Conservation (phyloP, 2,113 vertebrate species). For the Periophthalmus modestus region DNA sequence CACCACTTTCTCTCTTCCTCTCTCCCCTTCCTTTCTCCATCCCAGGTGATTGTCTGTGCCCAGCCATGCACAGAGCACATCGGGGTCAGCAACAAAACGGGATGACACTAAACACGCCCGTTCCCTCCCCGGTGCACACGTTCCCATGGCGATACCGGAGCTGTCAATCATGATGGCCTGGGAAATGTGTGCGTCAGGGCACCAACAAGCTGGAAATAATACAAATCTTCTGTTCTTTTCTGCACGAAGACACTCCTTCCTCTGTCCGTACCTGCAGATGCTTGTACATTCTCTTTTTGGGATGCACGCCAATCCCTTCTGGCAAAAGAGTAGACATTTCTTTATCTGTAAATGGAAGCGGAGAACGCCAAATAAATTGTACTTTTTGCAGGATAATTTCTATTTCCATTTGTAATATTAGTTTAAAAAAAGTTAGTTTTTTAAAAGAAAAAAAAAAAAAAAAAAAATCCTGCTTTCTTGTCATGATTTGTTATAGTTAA, state of each 20-base stretch:
- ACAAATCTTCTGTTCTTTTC: constrained; percentile 35
- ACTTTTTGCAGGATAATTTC: neutral
- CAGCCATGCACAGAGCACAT: constrained; percentile 54
- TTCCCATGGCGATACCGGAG: constrained; percentile 43
- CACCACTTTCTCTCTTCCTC: neutral
- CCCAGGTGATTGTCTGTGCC: constrained; percentile 62
- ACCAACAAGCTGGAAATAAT: constrained; percentile 59
- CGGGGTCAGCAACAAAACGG: constrained; percentile 59
- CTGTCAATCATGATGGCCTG: constrained; percentile 68
- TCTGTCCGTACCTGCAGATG: constrained; percentile 15
- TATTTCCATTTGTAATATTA: neutral
- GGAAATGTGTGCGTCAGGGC: constrained; percentile 48
- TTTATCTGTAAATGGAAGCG: constrained; percentile 9
- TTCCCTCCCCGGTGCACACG: constrained; percentile 31
- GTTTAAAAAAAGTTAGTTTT: neutral
- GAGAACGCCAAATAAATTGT: neutral
- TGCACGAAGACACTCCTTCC: constrained; percentile 7
- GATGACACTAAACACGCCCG: constrained; percentile 53
- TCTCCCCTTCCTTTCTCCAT: constrained; percentile 2
- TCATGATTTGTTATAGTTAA: too few species aligned
- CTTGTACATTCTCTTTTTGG: constrained; percentile 21
- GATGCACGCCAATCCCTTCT: constrained; percentile 37
- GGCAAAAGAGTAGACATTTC: constrained; percentile 34
- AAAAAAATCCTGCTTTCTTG: too few species aligned
- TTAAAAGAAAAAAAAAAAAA: too few species aligned